These are phyloP conservation scores for Podarcis raffonei DNA, from an alignment of 2,113 vertebrate species.

Conservation along the genomic window DNA sequence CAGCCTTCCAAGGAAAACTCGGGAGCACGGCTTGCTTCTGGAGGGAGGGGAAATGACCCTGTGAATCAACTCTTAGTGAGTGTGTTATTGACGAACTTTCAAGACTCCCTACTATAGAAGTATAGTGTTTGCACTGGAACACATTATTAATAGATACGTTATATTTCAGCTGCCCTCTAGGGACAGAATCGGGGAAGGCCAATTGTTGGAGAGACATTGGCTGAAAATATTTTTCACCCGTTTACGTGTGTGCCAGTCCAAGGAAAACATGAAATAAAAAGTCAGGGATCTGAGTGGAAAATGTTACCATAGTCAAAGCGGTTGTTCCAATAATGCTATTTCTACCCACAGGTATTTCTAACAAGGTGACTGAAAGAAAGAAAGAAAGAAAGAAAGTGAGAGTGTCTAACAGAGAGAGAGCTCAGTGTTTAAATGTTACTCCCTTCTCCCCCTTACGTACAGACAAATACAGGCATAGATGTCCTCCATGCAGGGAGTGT, in stretches of 20 bases:
- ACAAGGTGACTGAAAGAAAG: slow-evolving; percentile 49
- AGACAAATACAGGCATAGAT: slow-evolving; percentile 15
- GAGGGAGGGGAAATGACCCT: not conserved
- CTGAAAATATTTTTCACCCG: slow-evolving; percentile 55
- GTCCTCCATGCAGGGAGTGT: not conserved
- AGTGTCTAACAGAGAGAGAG: slow-evolving; percentile 25
- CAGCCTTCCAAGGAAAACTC: slow-evolving; percentile 13
- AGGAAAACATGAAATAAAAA: slow-evolving; percentile 70
- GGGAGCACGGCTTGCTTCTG: not conserved
- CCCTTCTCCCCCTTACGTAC: slow-evolving; percentile 38
- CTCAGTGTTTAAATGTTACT: slow-evolving; percentile 55
- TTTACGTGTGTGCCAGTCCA: slow-evolving; percentile 64
- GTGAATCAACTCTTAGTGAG: not conserved
- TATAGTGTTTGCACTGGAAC: not conserved
- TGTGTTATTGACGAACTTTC: not conserved
- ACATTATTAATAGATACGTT: slow-evolving; percentile 14
- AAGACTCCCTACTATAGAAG: not conserved
- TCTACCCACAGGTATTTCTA: slow-evolving; percentile 72
- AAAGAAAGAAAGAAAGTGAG: slow-evolving; percentile 10
- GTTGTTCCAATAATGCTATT: slow-evolving; percentile 72
- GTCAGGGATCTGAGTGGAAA: slow-evolving; percentile 70
- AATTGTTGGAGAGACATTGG: slow-evolving; percentile 49
- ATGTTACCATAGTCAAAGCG: slow-evolving; percentile 69
- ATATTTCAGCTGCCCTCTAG: slow-evolving; percentile 65
- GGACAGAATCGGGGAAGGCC: slow-evolving; percentile 64